A percentile compares a stretch with the other conserved stretches of the same genome.
Conservation (phyloP, 2,113 vertebrate genomes). For the Smithornis capensis region DNA sequence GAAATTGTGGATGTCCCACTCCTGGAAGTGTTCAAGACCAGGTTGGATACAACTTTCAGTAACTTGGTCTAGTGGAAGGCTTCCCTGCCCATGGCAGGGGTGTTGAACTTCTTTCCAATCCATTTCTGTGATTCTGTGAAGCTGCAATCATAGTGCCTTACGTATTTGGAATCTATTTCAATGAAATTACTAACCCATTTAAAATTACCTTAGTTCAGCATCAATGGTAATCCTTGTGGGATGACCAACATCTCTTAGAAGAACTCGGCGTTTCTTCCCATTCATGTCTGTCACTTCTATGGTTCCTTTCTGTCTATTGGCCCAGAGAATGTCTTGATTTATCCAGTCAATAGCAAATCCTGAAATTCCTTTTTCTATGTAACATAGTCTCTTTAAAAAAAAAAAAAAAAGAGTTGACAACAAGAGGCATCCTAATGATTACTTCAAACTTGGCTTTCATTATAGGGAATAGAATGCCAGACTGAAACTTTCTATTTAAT, state of each 20-base stretch:
- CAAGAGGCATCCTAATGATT: neutral
- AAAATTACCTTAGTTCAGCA: slow-evolving; percentile 84
- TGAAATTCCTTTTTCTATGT: slow-evolving; percentile 81
- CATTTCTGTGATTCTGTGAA: neutral
- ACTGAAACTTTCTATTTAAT: neutral
- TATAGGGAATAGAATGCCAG: neutral
- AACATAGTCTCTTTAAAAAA: slow-evolving; percentile 80
- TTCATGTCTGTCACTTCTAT: slow-evolving; percentile 81
- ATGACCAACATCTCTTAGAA: slow-evolving; percentile 76
- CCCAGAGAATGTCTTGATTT: slow-evolving; percentile 83
- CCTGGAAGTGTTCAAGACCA: neutral
- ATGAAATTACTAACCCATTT: neutral
- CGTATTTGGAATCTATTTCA: neutral
- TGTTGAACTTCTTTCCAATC: neutral
- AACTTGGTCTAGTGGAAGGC: neutral
- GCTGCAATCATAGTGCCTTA: neutral
- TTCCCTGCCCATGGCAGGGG: neutral
- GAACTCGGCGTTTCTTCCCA: slow-evolving; percentile 77
- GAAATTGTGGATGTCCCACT: neutral
- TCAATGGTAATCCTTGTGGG: slow-evolving; percentile 82
- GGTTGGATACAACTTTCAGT: neutral
- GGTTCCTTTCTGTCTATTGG: slow-evolving; percentile 79
- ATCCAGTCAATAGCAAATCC: slow-evolving; percentile 92
- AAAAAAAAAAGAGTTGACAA: neutral
- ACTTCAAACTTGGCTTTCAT: neutral